Evolutionary conservation across 2,888 invertebrate genomes (phyloP).

Genomic region (Rhyacophila evoluta): DNA sequence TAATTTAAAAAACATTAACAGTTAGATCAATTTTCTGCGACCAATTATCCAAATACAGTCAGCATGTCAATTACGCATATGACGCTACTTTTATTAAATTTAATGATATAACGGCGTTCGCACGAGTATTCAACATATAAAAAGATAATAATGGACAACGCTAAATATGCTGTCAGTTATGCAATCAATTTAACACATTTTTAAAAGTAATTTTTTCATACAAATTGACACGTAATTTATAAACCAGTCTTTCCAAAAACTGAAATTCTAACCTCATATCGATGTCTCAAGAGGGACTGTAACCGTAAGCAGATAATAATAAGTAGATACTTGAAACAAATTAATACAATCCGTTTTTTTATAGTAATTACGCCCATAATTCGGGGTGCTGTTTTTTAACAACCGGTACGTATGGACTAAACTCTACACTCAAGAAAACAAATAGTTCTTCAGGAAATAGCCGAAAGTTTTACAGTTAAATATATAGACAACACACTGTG

Average conservation of each 20-base stretch:
- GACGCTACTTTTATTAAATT: no score
- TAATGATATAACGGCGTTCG: no score
- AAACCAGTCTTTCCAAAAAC: constrained; percentile 8
- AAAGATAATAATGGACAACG: neutral
- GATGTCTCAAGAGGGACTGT: neutral
- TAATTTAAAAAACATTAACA: no score
- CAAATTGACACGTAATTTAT: neutral
- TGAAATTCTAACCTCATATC: neutral
- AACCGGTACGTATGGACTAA: no score
- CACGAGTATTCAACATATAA: neutral
- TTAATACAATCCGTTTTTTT: constrained; percentile 20
- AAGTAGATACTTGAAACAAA: neutral
- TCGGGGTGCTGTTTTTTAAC: no score
- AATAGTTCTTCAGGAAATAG: no score
- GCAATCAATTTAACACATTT: neutral
- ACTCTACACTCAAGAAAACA: no score
- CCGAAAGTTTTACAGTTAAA: no score
- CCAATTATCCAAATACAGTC: no score
- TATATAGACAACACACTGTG: no score
- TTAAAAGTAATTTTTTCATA: neutral
- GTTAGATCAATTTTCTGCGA: no score
- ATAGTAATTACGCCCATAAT: neutral
- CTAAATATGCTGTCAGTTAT: neutral
- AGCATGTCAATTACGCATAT: no score
- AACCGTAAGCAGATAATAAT: neutral